Evolutionary conservation across 1,140 invertebrate species (phyloP), one percentile per base, ranked within the genome.

Genomic region (Tetragonula clypearis): DNA sequence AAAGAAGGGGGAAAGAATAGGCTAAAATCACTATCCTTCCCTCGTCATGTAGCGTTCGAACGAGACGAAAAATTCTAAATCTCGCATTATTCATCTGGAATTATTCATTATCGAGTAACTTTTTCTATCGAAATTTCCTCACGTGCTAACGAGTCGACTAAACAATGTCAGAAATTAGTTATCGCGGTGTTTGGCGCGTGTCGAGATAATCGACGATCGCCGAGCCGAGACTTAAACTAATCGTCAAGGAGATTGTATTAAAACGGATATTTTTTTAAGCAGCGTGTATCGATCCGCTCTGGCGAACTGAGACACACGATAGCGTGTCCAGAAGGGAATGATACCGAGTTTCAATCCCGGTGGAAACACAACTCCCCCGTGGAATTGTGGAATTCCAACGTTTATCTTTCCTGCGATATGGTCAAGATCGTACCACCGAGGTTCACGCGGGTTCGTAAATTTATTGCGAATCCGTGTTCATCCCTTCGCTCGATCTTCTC

Each of bases 221-320:
- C 6, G 11, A 41, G 11, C 8, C 12, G 5, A 12, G 73, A 11
- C n/a, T 3, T 14, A 65, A 65, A n/a, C n/a, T 82, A 82, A 82
- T 74, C 41, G 2, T 8, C 55, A 62, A n/a, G 15, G 17, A 11
- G 35, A 4, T 23, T 41, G 68, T 19, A 81, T 82, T 75, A 35
- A 55, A 74, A 15, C 17, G 19, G 21, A 82, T 14, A 75, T 41
- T 86, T 82, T 62, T 72, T 35, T 30, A 58, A 1, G 41, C 19
- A 78, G 41, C 30, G 8, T 49, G 41, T 66, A 83, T 84, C 56
- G 65, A 87, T 55, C 41, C 23, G 17, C 9, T 9, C 26, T 75
- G 81, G 41, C 60, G 87, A 88, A 87, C 26, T 21, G 82, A 87
- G 55, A 68, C 1, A 19, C 9, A 49, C 56, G 55, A 19, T 53